A percentile compares a stretch with the other conserved stretches of the same genome.
phyloP scores from a whole-genome alignment of 1,140 invertebrate genomes.

The Rhyzopertha dominica region DNA sequence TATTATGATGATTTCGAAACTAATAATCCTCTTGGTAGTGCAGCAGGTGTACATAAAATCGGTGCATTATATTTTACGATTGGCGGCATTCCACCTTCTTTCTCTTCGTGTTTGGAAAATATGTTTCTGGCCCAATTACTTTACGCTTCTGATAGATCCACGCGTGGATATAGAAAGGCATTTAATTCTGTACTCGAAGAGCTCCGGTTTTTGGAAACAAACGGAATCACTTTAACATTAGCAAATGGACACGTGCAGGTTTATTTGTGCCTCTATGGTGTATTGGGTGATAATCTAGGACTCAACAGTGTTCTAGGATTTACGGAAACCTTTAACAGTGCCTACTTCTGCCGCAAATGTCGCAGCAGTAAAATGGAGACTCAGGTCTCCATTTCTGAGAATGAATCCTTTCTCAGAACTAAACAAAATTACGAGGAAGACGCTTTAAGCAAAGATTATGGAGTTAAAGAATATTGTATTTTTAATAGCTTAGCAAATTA shows the following conservation, averaged over 20 bases:
- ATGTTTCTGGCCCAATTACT: constrained; percentile 1
- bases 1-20: constrained; percentile 29
- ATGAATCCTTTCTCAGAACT: not conserved
- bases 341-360: constrained; percentile 34
- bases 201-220: not conserved
- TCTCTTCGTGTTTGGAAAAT: constrained; percentile 14
- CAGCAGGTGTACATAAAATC: constrained; percentile 33
- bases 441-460: constrained; percentile 10
- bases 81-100: constrained; percentile 29
- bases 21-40: constrained; percentile 33
- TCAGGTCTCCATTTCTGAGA: not conserved
- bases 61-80: constrained; percentile 33
- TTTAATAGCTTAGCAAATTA: constrained; percentile 12
- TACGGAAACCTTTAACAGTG: constrained; percentile 26
- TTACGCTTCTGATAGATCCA: not conserved
- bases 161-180: not conserved
- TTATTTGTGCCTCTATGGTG: constrained; percentile 29
- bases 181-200: constrained; percentile 1
- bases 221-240: constrained; percentile 4
- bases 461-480: constrained; percentile 10
- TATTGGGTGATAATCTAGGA: constrained; percentile 40
- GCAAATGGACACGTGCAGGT: constrained; percentile 13
- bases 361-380: constrained; percentile 16
- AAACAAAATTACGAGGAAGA: constrained; percentile 8
- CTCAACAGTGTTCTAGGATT: constrained; percentile 36